Evolutionary conservation across 2,888 invertebrate genomes (phyloP).

Genomic region (Himalopsyche japonica): DNA sequence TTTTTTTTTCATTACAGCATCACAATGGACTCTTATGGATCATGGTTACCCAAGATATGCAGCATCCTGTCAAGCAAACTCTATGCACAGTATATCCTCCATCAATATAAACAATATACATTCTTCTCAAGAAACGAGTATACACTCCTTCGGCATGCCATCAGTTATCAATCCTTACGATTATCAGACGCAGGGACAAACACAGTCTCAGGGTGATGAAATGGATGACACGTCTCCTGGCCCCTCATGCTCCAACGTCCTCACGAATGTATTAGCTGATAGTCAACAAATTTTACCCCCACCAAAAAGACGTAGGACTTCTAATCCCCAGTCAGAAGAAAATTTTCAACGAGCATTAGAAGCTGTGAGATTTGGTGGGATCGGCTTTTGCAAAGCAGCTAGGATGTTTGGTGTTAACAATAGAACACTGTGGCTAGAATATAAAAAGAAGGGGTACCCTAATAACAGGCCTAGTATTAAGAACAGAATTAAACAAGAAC

Average conservation of each 20-base stretch:
- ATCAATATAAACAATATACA: conserved; percentile 57
- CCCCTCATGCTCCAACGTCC: conserved; percentile 46
- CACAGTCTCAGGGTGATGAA: conserved; percentile 27
- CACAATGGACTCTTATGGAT: conserved; percentile 86
- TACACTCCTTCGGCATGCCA: conserved; percentile 62
- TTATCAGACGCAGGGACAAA: conserved; percentile 50
- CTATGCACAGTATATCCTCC: conserved; percentile 51
- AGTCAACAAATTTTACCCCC: conserved; percentile 48
- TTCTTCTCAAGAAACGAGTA: conserved; percentile 57
- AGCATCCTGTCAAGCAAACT: conserved; percentile 65
- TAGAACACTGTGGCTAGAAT: conserved; percentile 82
- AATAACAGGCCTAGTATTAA: conserved; percentile 79
- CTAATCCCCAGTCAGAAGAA: conserved; percentile 81
- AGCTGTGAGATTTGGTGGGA: conserved; percentile 80
- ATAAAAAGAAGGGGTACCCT: conserved; percentile 82
- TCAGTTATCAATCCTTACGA: conserved; percentile 56
- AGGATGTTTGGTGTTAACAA: conserved; percentile 84
- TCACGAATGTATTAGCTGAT: conserved; percentile 49
- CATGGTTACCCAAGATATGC: conserved; percentile 76
- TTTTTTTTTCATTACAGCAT: conserved; percentile 57
- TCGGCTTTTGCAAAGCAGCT: conserved; percentile 85
- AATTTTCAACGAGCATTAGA: conserved; percentile 81
- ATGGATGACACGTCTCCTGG: conserved; percentile 46
- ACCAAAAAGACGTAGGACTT: conserved; percentile 71
- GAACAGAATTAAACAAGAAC: conserved; percentile 72